Evolutionary conservation across 2,888 invertebrate species (phyloP).

Genomic region (Synanthedon myopaeformis): DNA sequence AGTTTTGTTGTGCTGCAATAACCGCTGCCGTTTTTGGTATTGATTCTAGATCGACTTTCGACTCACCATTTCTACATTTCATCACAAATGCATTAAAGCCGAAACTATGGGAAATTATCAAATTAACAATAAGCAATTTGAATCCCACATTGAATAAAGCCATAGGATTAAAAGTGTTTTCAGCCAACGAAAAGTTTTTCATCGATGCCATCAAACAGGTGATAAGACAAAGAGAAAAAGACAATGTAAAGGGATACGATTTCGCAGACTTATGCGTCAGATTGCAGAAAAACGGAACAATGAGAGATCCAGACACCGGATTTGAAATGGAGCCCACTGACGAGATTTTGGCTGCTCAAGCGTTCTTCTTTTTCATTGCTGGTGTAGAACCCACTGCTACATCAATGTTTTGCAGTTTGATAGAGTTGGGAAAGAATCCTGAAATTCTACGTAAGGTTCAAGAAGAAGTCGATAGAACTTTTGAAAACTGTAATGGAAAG

Average conservation of each 20-base stretch:
- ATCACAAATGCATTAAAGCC: slow-evolving; percentile 16
- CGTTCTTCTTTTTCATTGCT: slow-evolving; percentile 44
- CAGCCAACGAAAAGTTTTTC: slow-evolving; percentile 31
- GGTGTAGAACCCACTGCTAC: slow-evolving; percentile 47
- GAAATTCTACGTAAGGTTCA: slow-evolving; percentile 30
- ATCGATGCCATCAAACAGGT: slow-evolving; percentile 36
- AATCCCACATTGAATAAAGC: slow-evolving; percentile 16
- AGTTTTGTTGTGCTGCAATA: slow-evolving; percentile 32
- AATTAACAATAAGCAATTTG: slow-evolving; percentile 15
- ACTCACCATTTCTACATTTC: slow-evolving; percentile 35
- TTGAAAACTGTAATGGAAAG: slow-evolving; percentile 19
- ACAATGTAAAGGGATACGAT: slow-evolving; percentile 31
- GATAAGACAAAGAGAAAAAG: slow-evolving; percentile 26
- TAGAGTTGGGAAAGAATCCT: slow-evolving; percentile 36
- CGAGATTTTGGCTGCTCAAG: slow-evolving; percentile 38
- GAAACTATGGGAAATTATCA: slow-evolving; percentile 16
- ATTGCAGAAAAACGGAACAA: slow-evolving; percentile 31
- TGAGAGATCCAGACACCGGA: slow-evolving; percentile 28
- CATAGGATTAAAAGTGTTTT: slow-evolving; percentile 27
- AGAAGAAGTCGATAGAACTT: slow-evolving; percentile 33
- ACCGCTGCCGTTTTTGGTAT: slow-evolving; percentile 47
- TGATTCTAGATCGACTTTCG: slow-evolving; percentile 29
- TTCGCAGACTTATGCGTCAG: slow-evolving; percentile 38
- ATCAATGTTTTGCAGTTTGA: slow-evolving; percentile 26
- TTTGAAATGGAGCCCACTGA: slow-evolving; percentile 36